Conservation (phyloP, 2,888 invertebrate species). For the Euphydryas editha region DNA sequence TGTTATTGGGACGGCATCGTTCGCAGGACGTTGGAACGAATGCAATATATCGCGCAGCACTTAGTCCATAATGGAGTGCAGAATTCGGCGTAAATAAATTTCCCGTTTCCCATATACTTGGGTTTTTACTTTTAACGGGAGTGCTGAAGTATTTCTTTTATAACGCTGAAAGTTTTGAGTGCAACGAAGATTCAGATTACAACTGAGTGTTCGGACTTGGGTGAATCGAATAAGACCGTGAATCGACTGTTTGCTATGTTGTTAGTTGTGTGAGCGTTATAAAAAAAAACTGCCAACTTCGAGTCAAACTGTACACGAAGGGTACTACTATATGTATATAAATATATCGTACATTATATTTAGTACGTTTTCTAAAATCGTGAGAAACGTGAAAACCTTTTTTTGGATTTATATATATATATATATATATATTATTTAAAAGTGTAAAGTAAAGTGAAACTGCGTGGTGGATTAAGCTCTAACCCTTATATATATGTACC, state of each 20-base stretch:
- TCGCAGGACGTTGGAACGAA: slow-evolving; percentile 48
- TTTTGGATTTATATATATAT: too few species aligned
- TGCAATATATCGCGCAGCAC: slow-evolving; percentile 58
- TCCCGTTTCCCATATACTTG: slow-evolving; percentile 11
- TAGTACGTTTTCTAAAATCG: too few species aligned
- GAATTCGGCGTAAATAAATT: slow-evolving; percentile 42
- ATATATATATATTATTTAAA: too few species aligned
- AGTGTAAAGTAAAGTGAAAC: too few species aligned
- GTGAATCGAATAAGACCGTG: background rate
- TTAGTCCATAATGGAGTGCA: slow-evolving; percentile 46
- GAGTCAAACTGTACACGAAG: too few species aligned
- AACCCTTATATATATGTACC: too few species aligned
- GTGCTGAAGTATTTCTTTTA: slow-evolving; percentile 15
- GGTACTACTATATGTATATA: too few species aligned
- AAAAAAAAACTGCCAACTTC: too few species aligned
- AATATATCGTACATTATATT: too few species aligned
- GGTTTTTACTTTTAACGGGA: slow-evolving; percentile 17
- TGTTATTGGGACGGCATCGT: slow-evolving; percentile 24
- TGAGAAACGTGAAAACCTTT: too few species aligned
- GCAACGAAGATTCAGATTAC: slow-evolving; percentile 7
- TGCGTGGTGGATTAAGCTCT: too few species aligned
- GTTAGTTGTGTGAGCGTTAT: background rate
- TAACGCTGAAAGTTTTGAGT: slow-evolving; percentile 7
- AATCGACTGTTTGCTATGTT: background rate
- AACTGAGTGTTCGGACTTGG: slow-evolving; percentile 1